Evolutionary conservation across 2,888 invertebrate genomes (phyloP).

Genomic region (Belgica antarctica): DNA sequence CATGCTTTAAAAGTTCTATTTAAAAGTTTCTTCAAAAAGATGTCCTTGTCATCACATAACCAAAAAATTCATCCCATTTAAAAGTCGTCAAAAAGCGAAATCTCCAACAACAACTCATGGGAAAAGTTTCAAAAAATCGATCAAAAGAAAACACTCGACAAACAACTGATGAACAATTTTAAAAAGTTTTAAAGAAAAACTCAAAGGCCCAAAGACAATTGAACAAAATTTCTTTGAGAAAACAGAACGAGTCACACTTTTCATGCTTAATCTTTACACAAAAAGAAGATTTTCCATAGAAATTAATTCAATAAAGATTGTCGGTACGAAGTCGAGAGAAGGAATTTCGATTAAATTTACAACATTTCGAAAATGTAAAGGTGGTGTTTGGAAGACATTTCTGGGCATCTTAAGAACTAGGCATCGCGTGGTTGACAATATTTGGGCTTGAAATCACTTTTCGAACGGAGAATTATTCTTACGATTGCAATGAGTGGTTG

Average conservation of each 20-base stretch:
- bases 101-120: background rate
- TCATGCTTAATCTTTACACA: background rate
- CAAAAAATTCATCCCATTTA: too few species aligned
- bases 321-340: constrained; percentile 40
- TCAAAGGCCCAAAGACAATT: background rate
- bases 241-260: background rate
- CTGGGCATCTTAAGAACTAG: background rate
- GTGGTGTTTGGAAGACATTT: constrained; percentile 42
- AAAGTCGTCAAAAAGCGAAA: too few species aligned
- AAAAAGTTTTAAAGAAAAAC: background rate
- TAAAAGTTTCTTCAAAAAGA: too few species aligned
- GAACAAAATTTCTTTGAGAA: background rate
- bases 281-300: constrained; percentile 5
- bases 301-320: background rate
- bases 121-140: background rate
- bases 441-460: constrained; percentile 28
- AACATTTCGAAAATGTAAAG: constrained; percentile 18
- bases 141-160: constrained; percentile 6
- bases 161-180: background rate
- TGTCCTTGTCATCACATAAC: too few species aligned
- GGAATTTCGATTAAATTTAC: constrained; percentile 25
- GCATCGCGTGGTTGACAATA: too few species aligned
- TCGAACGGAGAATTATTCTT: background rate
- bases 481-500: constrained; percentile 23
- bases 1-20: too few species aligned